Evolutionary conservation across 1,140 invertebrate species (phyloP), one percentile per base, ranked within the genome.

Genomic region (Bombus superbus): DNA sequence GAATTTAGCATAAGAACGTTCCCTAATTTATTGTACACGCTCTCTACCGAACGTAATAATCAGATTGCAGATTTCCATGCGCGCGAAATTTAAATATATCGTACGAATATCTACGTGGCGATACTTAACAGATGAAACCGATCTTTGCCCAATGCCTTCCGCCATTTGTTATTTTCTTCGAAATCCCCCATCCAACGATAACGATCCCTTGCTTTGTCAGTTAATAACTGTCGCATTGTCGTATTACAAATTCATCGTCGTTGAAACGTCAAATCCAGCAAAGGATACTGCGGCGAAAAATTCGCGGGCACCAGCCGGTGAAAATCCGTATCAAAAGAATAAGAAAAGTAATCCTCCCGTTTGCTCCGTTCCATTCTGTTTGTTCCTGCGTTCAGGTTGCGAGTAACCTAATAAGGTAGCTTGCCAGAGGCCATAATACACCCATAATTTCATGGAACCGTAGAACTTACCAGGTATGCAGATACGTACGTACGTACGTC

Each of bases 401-500:
- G 18, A 53, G 42, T 42, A 77, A 83, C 57, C 44, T 42, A 77
- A 68, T 83, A 77, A 83, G 81, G 44, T 69, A 83, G 81, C 62
- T 28, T 83, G 73, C 68, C 73, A 68, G 81, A 53, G 62, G 44
- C 47, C 81, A 69, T 77, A 69, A 83, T 83, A 57, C 62, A 83
- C 13, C 71, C 81, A 86, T 83, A 88, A 91, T 77, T 72, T 73
- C 32, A 66, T 35, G 18, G 32, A 18, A 62, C 10, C 69, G 22
- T 83, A 40, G 69, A 91, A 90, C 85, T 92, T 90, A 83, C 40
- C 44, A 40, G 28, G 64, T 81, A 72, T 74, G 32, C 68, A 59
- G 64, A 84, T 84, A 53, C 83, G 86, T 92, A 44, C 57, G 73
- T 44, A 44, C 38, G 81, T 64, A 64, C 85, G 86, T 91, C 85